phyloP scores from a whole-genome alignment of 2,113 vertebrate species.

The Chaetorhynchus papuensis region DNA sequence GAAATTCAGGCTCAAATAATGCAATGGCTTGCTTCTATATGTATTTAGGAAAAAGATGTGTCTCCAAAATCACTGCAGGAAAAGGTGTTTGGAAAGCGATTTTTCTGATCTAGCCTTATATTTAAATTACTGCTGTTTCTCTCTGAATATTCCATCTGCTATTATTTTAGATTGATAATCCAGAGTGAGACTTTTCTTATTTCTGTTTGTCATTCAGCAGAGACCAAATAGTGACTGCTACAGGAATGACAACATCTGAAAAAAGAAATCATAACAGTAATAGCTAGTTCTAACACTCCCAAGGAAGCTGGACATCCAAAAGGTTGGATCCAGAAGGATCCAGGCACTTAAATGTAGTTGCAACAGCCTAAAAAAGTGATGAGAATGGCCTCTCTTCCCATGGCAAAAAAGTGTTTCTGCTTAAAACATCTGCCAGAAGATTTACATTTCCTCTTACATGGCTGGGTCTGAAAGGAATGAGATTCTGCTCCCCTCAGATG shows the following conservation, averaged over 20 bases:
- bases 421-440: not conserved
- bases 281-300: not conserved
- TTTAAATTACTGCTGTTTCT: not conserved
- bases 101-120: not conserved
- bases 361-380: not conserved
- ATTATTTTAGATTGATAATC: not conserved
- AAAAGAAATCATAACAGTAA: not conserved
- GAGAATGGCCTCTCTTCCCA: not conserved
- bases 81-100: not conserved
- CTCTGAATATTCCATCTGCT: not conserved
- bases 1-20: not conserved
- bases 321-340: not conserved
- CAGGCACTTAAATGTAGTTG: not conserved
- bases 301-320: not conserved
- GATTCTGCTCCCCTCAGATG: not conserved
- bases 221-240: not conserved
- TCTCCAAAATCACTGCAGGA: not conserved
- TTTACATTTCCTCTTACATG: not conserved
- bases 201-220: not conserved
- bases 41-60: not conserved
- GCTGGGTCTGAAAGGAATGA: not conserved
- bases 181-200: not conserved
- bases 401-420: not conserved
- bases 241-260: not conserved
- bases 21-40: not conserved